Evolutionary conservation across 2,888 invertebrate species (phyloP).

Genomic region (Eumacrocentrus americanus): DNA sequence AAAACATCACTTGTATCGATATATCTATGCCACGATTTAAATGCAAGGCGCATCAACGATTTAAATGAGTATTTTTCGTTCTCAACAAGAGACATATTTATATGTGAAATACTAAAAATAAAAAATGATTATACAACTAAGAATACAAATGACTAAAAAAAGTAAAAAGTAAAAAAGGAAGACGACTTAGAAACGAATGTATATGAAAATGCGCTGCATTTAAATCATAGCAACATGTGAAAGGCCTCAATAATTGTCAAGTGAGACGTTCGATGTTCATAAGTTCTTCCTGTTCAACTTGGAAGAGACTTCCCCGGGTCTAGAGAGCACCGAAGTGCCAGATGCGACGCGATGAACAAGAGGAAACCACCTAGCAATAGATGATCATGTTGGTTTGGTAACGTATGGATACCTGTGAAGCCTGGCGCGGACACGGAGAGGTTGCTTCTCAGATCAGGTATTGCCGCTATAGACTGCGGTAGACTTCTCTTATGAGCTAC

Average conservation of each 20-base stretch:
- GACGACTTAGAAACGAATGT: not conserved
- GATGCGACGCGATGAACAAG: conserved; percentile 44
- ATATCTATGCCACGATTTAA: conserved; percentile 38
- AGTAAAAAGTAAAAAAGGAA: not conserved
- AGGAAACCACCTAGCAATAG: conserved; percentile 47
- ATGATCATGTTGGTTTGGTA: conserved; percentile 44
- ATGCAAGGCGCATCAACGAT: conserved; percentile 37
- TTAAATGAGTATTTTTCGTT: not conserved
- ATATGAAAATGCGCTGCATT: conserved; percentile 31
- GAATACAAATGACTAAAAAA: too few relatives aligned
- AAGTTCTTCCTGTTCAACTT: not conserved
- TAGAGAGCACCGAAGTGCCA: conserved; percentile 27
- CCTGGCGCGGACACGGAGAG: conserved; percentile 62
- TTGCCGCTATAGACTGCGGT: conserved; percentile 83
- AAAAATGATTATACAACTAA: too few relatives aligned
- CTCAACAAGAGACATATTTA: not conserved
- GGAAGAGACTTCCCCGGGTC: not conserved
- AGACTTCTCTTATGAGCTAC: conserved; percentile 84
- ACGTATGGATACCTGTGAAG: conserved; percentile 64
- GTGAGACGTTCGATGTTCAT: too few relatives aligned
- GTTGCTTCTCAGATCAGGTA: conserved; percentile 84
- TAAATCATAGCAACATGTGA: conserved; percentile 31
- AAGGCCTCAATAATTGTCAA: not conserved
- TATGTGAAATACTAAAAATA: not conserved
- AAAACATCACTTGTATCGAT: conserved; percentile 28